phyloP scores from a whole-genome alignment of 1,140 invertebrate genomes.

The Cydia strobilella region DNA sequence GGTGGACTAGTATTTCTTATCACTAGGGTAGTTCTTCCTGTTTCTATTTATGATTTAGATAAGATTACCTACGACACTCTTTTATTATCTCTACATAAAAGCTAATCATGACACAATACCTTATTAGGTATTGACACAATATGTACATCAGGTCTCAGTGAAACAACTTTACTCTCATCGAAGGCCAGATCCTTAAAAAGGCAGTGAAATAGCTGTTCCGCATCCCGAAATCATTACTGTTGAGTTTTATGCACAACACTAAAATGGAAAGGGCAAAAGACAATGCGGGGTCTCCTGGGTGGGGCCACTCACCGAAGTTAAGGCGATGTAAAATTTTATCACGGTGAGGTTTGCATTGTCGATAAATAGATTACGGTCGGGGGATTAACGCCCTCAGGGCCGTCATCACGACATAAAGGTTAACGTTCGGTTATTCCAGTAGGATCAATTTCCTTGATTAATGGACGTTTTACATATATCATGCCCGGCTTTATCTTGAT shows the following conservation, averaged over 20 bases:
- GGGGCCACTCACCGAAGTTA: slow-evolving; percentile 21
- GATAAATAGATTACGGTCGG: slow-evolving; percentile 23
- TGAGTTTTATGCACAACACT: slow-evolving; percentile 30
- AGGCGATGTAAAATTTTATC: slow-evolving; percentile 30
- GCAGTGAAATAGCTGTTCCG: slow-evolving; percentile 9
- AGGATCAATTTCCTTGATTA: not conserved
- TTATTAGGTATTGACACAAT: too few relatives aligned
- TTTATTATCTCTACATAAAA: too few relatives aligned
- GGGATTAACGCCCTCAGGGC: slow-evolving; percentile 11
- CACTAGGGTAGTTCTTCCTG: too few relatives aligned
- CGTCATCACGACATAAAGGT: slow-evolving; percentile 12
- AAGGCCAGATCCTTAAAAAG: not conserved
- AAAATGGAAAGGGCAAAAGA: slow-evolving; percentile 17
- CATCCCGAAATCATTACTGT: slow-evolving; percentile 22
- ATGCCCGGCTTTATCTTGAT: too few relatives aligned
- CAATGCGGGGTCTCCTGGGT: slow-evolving; percentile 5
- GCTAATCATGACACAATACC: too few relatives aligned
- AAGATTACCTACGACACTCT: too few relatives aligned
- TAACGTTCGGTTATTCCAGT: not conserved
- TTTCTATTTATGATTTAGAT: too few relatives aligned
- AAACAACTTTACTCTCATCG: not conserved
- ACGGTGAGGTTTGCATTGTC: slow-evolving; percentile 29
- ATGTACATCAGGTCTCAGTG: not conserved
- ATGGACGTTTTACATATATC: not conserved
- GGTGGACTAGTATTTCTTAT: too few relatives aligned